Evolutionary conservation across 2,888 invertebrate species (phyloP).

Genomic region (Neoscelio sp.): DNA sequence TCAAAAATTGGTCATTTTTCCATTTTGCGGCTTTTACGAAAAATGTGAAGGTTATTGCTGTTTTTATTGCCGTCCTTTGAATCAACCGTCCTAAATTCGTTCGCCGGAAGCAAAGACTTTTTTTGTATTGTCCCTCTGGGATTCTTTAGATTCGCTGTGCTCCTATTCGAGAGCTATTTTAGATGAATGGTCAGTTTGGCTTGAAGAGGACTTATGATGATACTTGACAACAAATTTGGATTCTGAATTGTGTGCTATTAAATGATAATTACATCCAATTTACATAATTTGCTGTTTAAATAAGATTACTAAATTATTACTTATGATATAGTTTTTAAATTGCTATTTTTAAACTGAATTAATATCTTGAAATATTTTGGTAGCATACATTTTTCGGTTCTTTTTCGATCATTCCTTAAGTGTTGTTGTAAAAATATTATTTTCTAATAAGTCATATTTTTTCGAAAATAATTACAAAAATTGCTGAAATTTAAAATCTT

Average conservation of each 20-base stretch:
- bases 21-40: constrained; percentile 78
- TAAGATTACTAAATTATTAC: too few relatives aligned
- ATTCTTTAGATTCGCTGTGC: constrained; percentile 33
- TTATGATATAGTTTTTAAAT: too few relatives aligned
- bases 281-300: neutral
- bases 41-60: constrained; percentile 78
- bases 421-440: too few relatives aligned
- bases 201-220: constrained; percentile 23
- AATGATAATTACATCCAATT: constrained; percentile 14
- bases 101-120: constrained; percentile 63
- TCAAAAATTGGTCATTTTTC: constrained; percentile 74
- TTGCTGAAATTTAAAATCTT: too few relatives aligned
- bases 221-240: constrained; percentile 41
- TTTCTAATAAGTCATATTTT: too few relatives aligned
- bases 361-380: too few relatives aligned
- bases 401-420: too few relatives aligned
- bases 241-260: constrained; percentile 16
- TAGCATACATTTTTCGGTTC: too few relatives aligned
- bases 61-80: constrained; percentile 77
- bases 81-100: constrained; percentile 58
- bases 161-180: constrained; percentile 31
- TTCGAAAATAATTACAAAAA: too few relatives aligned
- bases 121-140: constrained; percentile 30
- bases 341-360: too few relatives aligned
- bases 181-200: constrained; percentile 16